phyloP scores from a whole-genome alignment of 2,113 vertebrate genomes.

The Nerophis lumbriciformis region DNA sequence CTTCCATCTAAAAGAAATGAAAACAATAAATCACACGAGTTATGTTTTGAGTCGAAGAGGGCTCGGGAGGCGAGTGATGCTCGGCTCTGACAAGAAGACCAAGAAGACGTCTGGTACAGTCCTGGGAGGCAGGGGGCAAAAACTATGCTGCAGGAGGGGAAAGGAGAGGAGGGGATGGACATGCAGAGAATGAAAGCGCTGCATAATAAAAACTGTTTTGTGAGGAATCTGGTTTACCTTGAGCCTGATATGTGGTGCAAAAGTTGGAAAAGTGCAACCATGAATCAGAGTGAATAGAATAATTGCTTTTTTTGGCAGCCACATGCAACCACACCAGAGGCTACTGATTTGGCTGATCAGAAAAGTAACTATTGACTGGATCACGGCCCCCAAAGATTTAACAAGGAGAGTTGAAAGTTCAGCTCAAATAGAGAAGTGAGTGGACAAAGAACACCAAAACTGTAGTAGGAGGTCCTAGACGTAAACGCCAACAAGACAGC shows the following conservation, averaged over 20 bases:
- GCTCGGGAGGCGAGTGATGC: conserved; percentile 8
- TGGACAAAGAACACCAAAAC: conserved; percentile 4
- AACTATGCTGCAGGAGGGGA: conserved; percentile 36
- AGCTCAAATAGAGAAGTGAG: conserved; percentile 10
- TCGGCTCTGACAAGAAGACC: conserved; percentile 35
- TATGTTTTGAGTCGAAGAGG: conserved; percentile 18
- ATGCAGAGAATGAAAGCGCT: conserved; percentile 32
- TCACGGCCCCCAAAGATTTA: conserved; percentile 21
- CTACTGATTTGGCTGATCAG: background rate
- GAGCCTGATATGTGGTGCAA: conserved; percentile 18
- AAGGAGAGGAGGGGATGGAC: conserved; percentile 19
- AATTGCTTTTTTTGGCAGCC: conserved; percentile 19
- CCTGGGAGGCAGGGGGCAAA: conserved; percentile 31
- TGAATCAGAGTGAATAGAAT: conserved; percentile 34
- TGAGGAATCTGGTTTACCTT: conserved; percentile 30
- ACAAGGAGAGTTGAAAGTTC: conserved; percentile 6
- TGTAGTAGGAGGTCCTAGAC: background rate
- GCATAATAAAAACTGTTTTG: no score
- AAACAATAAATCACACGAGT: conserved; percentile 9
- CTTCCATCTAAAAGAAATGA: conserved; percentile 81
- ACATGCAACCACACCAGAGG: background rate
- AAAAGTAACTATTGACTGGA: conserved; percentile 7
- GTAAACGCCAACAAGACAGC: background rate
- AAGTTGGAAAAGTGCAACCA: conserved; percentile 12
- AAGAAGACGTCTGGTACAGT: conserved; percentile 35